Base-by-base conservation (phyloP, 2,113 vertebrate genomes). In the Pao palembangensis region DNA sequence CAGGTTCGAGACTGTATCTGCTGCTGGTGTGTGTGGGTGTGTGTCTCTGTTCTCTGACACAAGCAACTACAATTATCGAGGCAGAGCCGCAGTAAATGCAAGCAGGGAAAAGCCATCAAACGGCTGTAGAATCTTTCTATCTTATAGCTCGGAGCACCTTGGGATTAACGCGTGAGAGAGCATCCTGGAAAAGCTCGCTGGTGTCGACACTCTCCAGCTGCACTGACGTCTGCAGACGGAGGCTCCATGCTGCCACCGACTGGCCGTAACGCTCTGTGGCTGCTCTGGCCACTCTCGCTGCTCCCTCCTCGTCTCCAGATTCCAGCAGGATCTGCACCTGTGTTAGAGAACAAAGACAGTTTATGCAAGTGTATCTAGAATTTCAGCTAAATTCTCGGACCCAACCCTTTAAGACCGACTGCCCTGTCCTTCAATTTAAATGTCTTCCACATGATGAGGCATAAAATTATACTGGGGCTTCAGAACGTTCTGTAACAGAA, bases 141-240 rank as follows among this genome's bases (percentile, higher is more conserved):
- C 14, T 51, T 20, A 14, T 18, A 43, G 54, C 18, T 20, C 13
- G 4, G 15, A 56, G 18, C 52, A 98, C 96, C 94, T 96, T 92
- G 44, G 91, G 87, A 78, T 92, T 88, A 42, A 96, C 13, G 0
- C 85, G 82, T 42, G 79, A 77, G 55, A 96, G 34, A 0, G 94
- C 94, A 64, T 96, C 91, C 79, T 95, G 90, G 85, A 98, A 95
- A 64, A 88, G 75, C 59, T 4, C 25, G 16, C 58, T 73, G 13
- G 91, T n/a, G 2, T 84, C 72, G 0, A 63, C 67, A 1, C 83
- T 91, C 62, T 90, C 78, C 76, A 93, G 70, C 10, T 79, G 74
- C 38, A 93, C 88, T n/a, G 96, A 76, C 21, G 92, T 87, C 83
- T 74, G 90, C 87, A 98, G 83, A 71, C 92, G 89, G 71, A 83